Evolutionary conservation across 2,888 invertebrate species (phyloP).

Genomic region (Drosophila acutilabella): DNA sequence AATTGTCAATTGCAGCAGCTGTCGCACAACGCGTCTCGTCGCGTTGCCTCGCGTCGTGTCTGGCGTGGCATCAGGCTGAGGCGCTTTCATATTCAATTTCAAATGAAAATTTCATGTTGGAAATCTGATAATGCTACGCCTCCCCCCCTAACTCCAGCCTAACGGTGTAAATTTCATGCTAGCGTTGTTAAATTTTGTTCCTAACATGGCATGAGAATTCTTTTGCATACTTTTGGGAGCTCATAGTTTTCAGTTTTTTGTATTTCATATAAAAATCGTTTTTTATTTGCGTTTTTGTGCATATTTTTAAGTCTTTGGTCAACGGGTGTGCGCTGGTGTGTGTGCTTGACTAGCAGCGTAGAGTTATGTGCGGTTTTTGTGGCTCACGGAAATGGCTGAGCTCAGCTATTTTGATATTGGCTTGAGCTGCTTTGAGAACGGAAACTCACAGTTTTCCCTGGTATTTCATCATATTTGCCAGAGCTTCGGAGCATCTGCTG

Average conservation of each 20-base stretch:
- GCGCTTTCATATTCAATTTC: constrained; percentile 75
- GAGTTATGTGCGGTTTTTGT: constrained; percentile 63
- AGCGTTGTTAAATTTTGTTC: constrained; percentile 53
- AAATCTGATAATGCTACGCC: constrained; percentile 7
- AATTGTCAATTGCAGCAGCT: constrained; percentile 80
- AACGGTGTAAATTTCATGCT: constrained; percentile 65
- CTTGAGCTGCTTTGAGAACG: constrained; percentile 60
- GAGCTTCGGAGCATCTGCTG: constrained; percentile 19
- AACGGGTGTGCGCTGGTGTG: constrained; percentile 11
- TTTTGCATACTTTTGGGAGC: constrained; percentile 60
- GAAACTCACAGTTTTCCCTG: constrained; percentile 34
- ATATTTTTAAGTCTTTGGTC: constrained; percentile 2
- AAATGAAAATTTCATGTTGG: constrained; percentile 74
- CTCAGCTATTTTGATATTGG: constrained; percentile 70
- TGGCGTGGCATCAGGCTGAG: background rate
- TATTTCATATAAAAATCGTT: constrained; percentile 21
- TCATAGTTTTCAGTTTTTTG: constrained; percentile 25
- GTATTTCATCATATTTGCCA: constrained; percentile 62
- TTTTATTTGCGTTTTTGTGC: constrained; percentile 15
- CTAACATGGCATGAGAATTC: constrained; percentile 48
- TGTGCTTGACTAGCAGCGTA: constrained; percentile 38
- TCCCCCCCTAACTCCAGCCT: background rate
- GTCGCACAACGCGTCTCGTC: constrained; percentile 41
- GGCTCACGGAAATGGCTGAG: constrained; percentile 46
- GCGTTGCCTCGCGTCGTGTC: constrained; percentile 6